Base-by-base conservation (phyloP, 2,888 invertebrate genomes). In the Ditylenchus weischeri region DNA sequence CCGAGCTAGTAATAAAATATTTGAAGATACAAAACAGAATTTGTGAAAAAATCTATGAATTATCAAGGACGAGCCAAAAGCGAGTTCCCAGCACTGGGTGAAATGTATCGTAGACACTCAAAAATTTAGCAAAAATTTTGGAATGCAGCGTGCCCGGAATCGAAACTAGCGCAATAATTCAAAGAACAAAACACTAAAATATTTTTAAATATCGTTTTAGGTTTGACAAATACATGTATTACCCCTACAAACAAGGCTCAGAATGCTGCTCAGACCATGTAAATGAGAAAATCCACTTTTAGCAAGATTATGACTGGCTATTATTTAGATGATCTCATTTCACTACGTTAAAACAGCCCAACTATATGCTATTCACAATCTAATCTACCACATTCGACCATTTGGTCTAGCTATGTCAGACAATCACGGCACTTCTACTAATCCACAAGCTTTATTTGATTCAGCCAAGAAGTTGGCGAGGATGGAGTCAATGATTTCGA, bases 201-300 rank as follows among this genome's bases (percentile, higher is more conserved):
- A 13, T 18, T 54, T 54, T 54, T 21, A 21, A 54, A 54, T 54
- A 7, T 54, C 10, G 21, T 6, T 11, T 54, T 54, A 54, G 54
- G 94, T 92, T 92, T 83, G 91, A 90, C 89, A 88, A 89, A 77
- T 93, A 92, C 83, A 90, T 91, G 72, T 95, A 89, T 85, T 94
- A 95, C 81, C 89, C 91, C 57, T 88, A 90, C 38, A 89, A 90
- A 84, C 90, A 92, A 88, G 91, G 36, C 13, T 36, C 48, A 0
- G 23, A 68, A 48, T 70, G 29, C 48, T 69, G 66, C 23, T 49
- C 66, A 23, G 13, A 57, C 13, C 57, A 64, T 19, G 21, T 64
- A 21, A 47, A 18, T 15, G 61, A 18, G 21, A 19, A 21, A 29
- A 64, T 65, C 23, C 21, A 36, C 21, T 29, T 29, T 29, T 29